Evolutionary conservation across 1,140 invertebrate genomes (phyloP).

Genomic region (Hormaphis cornu): DNA sequence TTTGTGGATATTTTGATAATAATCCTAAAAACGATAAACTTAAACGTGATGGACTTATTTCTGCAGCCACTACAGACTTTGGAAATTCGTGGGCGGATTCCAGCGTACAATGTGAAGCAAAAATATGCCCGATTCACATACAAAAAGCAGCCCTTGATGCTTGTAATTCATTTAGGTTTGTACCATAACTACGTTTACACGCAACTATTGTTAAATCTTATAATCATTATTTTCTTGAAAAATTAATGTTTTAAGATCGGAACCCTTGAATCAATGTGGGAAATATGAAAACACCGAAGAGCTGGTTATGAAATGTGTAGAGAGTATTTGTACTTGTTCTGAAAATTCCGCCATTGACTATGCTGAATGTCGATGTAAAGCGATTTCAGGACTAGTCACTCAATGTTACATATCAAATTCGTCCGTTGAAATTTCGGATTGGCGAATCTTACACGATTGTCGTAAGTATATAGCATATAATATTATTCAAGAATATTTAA

Average conservation of each 20-base stretch:
- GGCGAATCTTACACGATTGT: constrained; percentile 60
- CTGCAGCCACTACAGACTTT: constrained; percentile 57
- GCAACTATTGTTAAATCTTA: neutral
- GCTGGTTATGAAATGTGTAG: constrained; percentile 60
- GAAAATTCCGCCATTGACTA: constrained; percentile 42
- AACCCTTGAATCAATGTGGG: constrained; percentile 53
- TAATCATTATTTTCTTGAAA: too few relatives aligned
- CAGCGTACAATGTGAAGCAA: constrained; percentile 47
- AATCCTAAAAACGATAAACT: constrained; percentile 55
- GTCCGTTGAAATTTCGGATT: constrained; percentile 53
- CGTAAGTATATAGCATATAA: constrained; percentile 51
- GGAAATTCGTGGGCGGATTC: constrained; percentile 60
- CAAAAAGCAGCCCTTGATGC: constrained; percentile 54
- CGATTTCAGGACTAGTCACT: constrained; percentile 57
- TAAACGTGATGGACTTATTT: constrained; percentile 54
- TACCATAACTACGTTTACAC: neutral
- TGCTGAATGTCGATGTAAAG: constrained; percentile 56
- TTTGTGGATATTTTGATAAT: constrained; percentile 68
- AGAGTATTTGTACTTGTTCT: constrained; percentile 61
- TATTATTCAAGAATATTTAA: neutral
- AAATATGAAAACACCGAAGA: constrained; percentile 53
- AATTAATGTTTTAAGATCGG: constrained; percentile 49
- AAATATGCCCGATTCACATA: constrained; percentile 48
- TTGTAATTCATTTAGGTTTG: constrained; percentile 43
- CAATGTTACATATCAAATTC: constrained; percentile 58